phyloP scores from a whole-genome alignment of 2,113 vertebrate genomes.

The Toxotes chatareus region DNA sequence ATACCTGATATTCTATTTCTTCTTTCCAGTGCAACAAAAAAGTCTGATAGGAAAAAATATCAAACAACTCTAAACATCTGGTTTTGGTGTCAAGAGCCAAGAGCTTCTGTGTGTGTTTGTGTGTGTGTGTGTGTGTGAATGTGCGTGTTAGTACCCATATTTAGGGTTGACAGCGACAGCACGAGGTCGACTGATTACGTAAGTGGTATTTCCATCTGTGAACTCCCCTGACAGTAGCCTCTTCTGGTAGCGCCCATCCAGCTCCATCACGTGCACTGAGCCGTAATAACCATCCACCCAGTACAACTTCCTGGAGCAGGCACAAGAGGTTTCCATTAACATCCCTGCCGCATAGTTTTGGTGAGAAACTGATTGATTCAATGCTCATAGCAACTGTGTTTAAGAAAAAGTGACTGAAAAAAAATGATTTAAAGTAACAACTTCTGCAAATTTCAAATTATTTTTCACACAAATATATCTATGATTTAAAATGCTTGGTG shows the following conservation, averaged over 20 bases:
- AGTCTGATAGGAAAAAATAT: background rate
- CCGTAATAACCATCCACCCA: constrained; percentile 73
- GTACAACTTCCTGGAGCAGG: constrained; percentile 78
- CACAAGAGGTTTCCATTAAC: constrained; percentile 8
- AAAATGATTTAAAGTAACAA: too few relatives aligned
- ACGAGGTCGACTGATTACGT: constrained; percentile 68
- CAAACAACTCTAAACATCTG: background rate
- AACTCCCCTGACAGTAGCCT: constrained; percentile 73
- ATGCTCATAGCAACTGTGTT: too few relatives aligned
- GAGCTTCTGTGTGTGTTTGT: background rate
- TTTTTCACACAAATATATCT: too few relatives aligned
- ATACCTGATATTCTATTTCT: background rate
- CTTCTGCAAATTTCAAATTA: background rate
- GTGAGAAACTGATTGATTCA: background rate
- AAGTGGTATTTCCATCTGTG: constrained; percentile 70
- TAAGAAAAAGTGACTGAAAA: too few relatives aligned
- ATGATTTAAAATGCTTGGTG: background rate
- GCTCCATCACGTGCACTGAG: constrained; percentile 80
- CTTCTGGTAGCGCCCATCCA: constrained; percentile 79
- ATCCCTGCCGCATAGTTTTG: background rate
- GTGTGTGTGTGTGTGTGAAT: background rate
- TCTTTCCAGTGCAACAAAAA: background rate
- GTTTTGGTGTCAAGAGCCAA: background rate
- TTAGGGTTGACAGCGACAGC: constrained; percentile 81
- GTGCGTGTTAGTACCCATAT: constrained; percentile 72